These are phyloP conservation scores for Hofmannophila pseudospretella DNA, from an alignment of 2,888 invertebrate species.

Conservation along the genomic window DNA sequence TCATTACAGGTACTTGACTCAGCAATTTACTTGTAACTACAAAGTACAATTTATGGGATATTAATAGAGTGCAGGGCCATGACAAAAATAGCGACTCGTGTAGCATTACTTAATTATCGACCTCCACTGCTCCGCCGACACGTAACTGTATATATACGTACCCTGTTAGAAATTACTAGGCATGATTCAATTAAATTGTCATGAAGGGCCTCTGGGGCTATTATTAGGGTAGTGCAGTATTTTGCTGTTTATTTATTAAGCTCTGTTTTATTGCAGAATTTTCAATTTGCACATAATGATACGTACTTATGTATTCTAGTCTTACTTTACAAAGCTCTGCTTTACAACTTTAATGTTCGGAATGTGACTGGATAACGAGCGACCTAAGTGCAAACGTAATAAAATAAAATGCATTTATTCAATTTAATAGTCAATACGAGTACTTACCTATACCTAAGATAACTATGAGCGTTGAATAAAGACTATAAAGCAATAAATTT, in stretches of 20 bases:
- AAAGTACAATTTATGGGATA: constrained; percentile 55
- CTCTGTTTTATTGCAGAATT: constrained; percentile 22
- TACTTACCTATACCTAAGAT: constrained; percentile 3
- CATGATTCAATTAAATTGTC: constrained; percentile 57
- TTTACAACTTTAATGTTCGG: background rate
- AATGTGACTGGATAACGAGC: background rate
- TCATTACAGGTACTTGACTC: constrained; percentile 55
- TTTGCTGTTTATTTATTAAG: constrained; percentile 34
- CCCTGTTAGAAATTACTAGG: constrained; percentile 37
- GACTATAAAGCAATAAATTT: constrained; percentile 17
- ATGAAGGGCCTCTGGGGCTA: constrained; percentile 36
- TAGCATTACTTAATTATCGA: constrained; percentile 47
- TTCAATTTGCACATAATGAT: constrained; percentile 27
- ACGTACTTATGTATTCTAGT: constrained; percentile 17
- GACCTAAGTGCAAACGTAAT: background rate
- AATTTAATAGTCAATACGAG: background rate
- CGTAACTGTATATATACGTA: constrained; percentile 24
- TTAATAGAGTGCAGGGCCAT: constrained; percentile 50
- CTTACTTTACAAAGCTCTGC: constrained; percentile 11
- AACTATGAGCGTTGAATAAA: constrained; percentile 12
- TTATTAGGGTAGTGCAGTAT: constrained; percentile 36
- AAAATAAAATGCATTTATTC: background rate
- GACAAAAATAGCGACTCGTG: constrained; percentile 49
- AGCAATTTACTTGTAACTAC: constrained; percentile 58
- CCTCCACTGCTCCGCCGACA: constrained; percentile 20